Evolutionary conservation across 2,797 vertebrate genomes (phyloP).

Genomic region (Scolopax rusticola): DNA sequence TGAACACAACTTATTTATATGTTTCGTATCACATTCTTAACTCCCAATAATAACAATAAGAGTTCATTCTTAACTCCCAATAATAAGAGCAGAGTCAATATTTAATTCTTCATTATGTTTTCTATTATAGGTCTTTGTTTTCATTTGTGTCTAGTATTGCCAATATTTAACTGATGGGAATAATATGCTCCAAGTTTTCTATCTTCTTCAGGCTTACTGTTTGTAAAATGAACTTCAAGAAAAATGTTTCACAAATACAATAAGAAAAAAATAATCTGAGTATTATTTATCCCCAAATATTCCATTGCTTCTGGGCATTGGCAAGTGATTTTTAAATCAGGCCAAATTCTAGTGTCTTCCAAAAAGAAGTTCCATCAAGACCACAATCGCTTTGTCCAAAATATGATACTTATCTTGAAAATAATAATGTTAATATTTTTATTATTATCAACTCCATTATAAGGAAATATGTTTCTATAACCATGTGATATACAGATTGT

Average conservation of each 20-base stretch:
- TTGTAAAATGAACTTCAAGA: neutral
- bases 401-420: neutral
- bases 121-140: neutral
- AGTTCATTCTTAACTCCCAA: neutral
- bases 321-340: neutral
- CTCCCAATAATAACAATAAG: neutral
- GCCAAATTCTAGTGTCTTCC: neutral
- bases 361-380: neutral
- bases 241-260: neutral
- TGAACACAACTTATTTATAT: neutral
- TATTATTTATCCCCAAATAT: neutral
- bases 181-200: neutral
- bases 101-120: neutral
- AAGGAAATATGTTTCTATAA: neutral
- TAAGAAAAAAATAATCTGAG: neutral
- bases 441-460: neutral
- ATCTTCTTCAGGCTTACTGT: neutral
- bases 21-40: neutral
- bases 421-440: neutral
- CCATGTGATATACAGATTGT: fast-evolving
- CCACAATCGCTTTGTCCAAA: neutral
- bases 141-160: neutral
- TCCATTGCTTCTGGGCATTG: neutral
- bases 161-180: neutral
- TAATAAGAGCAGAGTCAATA: neutral